A percentile compares a stretch with the other conserved stretches of the same genome.
Conservation (phyloP, 2,113 vertebrate genomes). For the Zonotrichia leucophrys region DNA sequence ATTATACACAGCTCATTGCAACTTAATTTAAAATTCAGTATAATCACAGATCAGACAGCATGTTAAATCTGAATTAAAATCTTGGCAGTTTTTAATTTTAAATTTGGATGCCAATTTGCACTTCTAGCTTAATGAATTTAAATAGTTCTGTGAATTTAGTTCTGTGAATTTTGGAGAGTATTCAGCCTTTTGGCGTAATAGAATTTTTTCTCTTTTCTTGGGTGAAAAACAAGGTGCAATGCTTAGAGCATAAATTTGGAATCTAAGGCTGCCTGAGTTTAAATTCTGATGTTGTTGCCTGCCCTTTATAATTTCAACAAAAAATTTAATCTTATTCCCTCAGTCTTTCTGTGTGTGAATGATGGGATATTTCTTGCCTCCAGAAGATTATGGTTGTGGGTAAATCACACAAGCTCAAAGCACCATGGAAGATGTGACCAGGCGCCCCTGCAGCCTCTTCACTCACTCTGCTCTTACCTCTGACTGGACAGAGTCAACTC, state of each 20-base stretch:
- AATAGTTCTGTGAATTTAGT: not conserved
- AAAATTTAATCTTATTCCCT: not conserved
- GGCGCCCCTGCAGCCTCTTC: not conserved
- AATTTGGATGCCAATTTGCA: not conserved
- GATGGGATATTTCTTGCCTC: not conserved
- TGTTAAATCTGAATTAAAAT: not conserved
- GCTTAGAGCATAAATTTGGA: not conserved
- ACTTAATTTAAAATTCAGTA: not conserved
- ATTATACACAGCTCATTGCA: not conserved
- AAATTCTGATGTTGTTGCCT: not conserved
- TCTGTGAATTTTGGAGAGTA: not conserved
- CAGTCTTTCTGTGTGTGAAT: not conserved
- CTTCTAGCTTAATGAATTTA: not conserved
- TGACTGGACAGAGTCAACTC: not conserved
- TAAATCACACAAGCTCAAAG: not conserved
- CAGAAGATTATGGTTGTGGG: not conserved
- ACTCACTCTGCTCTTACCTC: not conserved
- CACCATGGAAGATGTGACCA: rapidly evolving
- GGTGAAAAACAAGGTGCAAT: not conserved
- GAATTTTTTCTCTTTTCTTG: not conserved
- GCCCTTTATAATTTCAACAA: not conserved
- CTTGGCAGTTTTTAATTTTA: slow-evolving; percentile 8
- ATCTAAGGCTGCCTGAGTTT: not conserved
- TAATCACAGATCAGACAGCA: not conserved
- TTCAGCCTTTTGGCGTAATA: not conserved